Percentiles rank a stretch among this genome's conserved stretches.
Conservation (phyloP, 37 sponge, comb jelly and placozoan species). For the Aplysina aerophoba region DNA sequence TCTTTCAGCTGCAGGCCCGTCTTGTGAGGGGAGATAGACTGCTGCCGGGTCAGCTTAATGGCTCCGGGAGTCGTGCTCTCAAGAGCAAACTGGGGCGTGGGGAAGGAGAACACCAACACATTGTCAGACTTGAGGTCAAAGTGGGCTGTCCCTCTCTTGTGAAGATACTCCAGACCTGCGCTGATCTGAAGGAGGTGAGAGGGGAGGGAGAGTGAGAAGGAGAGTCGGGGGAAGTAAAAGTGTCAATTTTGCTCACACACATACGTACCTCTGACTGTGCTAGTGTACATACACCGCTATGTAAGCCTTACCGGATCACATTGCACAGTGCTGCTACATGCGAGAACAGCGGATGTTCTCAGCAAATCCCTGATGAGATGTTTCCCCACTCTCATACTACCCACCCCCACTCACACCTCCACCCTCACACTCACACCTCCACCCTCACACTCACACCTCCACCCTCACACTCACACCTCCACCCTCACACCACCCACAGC, state of each 20-base stretch:
- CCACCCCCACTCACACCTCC: no score
- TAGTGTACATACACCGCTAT: neutral
- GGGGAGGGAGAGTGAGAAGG: neutral
- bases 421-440: neutral
- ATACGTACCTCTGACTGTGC: no score
- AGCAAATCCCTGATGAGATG: no score
- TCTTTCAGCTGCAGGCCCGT: neutral
- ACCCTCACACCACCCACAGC: neutral
- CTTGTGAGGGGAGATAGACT: neutral
- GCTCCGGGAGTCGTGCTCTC: slow-evolving; percentile 11
- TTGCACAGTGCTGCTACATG: no score
- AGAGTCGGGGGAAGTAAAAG: neutral
- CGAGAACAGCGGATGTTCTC: no score
- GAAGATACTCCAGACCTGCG: slow-evolving; percentile 82
- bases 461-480: neutral
- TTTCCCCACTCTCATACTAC: neutral
- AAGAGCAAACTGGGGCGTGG: slow-evolving; percentile 57
- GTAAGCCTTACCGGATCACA: no score
- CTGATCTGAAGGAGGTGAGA: slow-evolving; percentile 65
- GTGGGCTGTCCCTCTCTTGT: slow-evolving; percentile 73
- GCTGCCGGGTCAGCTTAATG: neutral
- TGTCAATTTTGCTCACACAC: neutral
- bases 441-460: neutral
- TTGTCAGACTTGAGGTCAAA: slow-evolving; percentile 91
- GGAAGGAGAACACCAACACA: slow-evolving; percentile 87